Conservation (phyloP, 2,797 vertebrate species). For the Sciurus carolinensis region DNA sequence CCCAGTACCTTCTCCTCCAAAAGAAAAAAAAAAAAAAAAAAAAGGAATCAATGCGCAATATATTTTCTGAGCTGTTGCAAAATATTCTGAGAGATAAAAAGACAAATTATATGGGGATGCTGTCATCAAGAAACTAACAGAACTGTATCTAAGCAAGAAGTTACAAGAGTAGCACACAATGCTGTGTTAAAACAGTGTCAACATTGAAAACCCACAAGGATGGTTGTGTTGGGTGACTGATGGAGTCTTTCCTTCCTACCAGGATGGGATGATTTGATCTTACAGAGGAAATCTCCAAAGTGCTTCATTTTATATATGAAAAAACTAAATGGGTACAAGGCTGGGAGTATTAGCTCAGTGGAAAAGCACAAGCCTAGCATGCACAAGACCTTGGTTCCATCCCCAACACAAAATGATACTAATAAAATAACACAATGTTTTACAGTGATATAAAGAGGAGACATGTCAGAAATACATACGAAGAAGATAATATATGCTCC, state of each 20-base stretch:
- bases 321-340: background rate
- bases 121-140: background rate
- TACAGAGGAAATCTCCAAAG: background rate
- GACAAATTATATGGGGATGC: background rate
- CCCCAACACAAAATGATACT: background rate
- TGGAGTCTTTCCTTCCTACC: background rate
- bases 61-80: slow-evolving; percentile 12
- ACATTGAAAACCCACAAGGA: background rate
- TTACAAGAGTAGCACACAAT: background rate
- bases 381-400: background rate
- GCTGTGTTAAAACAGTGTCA: background rate
- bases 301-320: background rate
- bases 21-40: too few species aligned
- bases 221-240: background rate
- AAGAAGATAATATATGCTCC: background rate
- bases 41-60: background rate
- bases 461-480: background rate
- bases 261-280: too few species aligned
- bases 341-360: background rate
- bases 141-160: background rate
- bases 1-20: too few species aligned
- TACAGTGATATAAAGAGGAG: background rate
- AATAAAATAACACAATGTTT: background rate
- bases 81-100: background rate
- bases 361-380: background rate